phyloP scores from a whole-genome alignment of 2,888 invertebrate genomes.

The Uropetala carovei region DNA sequence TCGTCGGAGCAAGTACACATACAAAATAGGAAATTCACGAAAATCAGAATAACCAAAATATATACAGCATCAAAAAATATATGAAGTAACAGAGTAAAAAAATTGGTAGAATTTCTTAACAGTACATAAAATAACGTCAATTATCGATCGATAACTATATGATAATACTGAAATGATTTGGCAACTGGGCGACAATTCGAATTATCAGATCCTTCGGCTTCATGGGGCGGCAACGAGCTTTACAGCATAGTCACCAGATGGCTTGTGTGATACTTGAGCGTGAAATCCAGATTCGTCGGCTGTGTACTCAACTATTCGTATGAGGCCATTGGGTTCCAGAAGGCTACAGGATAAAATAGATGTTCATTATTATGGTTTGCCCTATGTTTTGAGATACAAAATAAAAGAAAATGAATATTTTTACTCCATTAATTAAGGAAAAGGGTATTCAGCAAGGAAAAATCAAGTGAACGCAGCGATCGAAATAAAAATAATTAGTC shows the following conservation, averaged over 20 bases:
- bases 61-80: too few species aligned
- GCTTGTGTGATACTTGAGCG: constrained; percentile 30
- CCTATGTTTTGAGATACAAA: neutral
- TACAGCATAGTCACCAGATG: constrained; percentile 39
- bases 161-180: constrained; percentile 42
- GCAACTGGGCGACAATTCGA: neutral
- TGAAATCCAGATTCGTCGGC: constrained; percentile 60
- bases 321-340: constrained; percentile 47
- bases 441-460: too few species aligned
- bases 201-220: neutral
- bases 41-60: too few species aligned
- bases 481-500: too few species aligned
- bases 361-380: neutral
- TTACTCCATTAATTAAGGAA: neutral
- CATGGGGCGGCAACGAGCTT: constrained; percentile 15
- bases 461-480: too few species aligned
- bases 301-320: constrained; percentile 51
- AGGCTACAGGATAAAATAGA: constrained; percentile 36
- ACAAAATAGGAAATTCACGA: too few species aligned
- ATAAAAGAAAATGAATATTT: neutral
- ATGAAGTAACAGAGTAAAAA: too few species aligned
- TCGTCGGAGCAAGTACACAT: too few species aligned
- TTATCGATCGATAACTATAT: neutral
- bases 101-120: neutral
- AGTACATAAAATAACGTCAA: neutral